Percentiles rank a stretch among this genome's conserved stretches.
These are phyloP conservation scores for Thysanoteuthis rhombus DNA, from an alignment of 2,888 invertebrate species.

Conservation along the genomic window DNA sequence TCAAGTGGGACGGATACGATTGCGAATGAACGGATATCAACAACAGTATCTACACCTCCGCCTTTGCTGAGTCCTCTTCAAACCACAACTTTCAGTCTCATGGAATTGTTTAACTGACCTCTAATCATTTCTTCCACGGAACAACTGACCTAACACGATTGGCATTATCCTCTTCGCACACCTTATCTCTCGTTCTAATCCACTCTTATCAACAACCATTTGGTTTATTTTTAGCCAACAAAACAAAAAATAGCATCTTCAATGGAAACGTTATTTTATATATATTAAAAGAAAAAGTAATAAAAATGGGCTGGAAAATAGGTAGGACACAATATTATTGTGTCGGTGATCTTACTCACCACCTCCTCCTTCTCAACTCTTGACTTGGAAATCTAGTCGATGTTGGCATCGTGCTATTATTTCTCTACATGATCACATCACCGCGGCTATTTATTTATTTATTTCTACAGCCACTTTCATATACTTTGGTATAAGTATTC, in stretches of 20 bases:
- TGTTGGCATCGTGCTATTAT: neutral
- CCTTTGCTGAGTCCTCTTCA: no score
- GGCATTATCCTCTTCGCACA: no score
- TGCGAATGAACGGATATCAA: no score
- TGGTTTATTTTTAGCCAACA: neutral
- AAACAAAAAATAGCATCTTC: neutral
- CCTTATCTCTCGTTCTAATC: neutral
- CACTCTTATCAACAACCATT: neutral
- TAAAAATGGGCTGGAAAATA: neutral
- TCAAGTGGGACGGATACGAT: no score
- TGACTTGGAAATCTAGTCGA: neutral
- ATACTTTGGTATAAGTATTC: no score
- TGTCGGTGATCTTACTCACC: neutral
- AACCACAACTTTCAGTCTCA: neutral
- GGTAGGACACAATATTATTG: conserved; percentile 1
- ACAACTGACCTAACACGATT: neutral
- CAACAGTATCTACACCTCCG: no score
- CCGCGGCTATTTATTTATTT: neutral
- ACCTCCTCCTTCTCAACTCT: neutral
- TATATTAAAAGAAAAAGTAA: no score
- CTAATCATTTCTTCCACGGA: neutral
- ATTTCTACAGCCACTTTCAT: neutral
- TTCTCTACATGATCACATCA: neutral
- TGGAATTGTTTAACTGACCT: neutral
- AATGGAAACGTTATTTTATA: neutral